phyloP scores from a whole-genome alignment of 2,888 invertebrate species.

The Parelbella ahira region DNA sequence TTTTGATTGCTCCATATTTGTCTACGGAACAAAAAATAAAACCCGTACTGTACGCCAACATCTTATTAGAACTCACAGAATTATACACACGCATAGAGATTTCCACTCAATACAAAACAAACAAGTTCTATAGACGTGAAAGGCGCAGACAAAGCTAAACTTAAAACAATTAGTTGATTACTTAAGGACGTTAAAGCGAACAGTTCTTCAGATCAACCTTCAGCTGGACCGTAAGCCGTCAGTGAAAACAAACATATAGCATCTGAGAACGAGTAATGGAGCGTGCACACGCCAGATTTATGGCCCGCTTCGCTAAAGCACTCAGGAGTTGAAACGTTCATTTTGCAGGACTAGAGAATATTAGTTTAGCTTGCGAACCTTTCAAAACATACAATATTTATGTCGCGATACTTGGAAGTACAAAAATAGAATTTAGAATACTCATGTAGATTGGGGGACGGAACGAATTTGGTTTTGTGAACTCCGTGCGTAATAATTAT shows the following conservation, averaged over 20 bases:
- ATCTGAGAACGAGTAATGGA: constrained; percentile 39
- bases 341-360: constrained; percentile 39
- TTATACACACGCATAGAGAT: too few relatives aligned
- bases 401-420: constrained; percentile 25
- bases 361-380: constrained; percentile 37
- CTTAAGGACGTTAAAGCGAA: constrained; percentile 11
- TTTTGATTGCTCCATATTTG: too few relatives aligned
- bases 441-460: constrained; percentile 1
- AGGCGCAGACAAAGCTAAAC: too few relatives aligned
- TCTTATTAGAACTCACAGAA: too few relatives aligned
- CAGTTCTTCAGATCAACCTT: constrained; percentile 20
- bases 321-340: constrained; percentile 41
- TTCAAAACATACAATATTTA: constrained; percentile 34
- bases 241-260: constrained; percentile 25
- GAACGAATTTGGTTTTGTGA: neutral
- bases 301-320: constrained; percentile 38
- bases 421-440: constrained; percentile 22
- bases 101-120: too few relatives aligned
- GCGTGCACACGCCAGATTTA: constrained; percentile 42
- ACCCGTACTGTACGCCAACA: too few relatives aligned
- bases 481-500: too few relatives aligned
- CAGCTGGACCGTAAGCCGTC: constrained; percentile 17
- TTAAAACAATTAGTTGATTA: constrained; percentile 24
- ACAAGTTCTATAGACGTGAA: too few relatives aligned
- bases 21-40: too few relatives aligned